Conservation (phyloP, 2,797 vertebrate species). For the Characodon lateralis region DNA sequence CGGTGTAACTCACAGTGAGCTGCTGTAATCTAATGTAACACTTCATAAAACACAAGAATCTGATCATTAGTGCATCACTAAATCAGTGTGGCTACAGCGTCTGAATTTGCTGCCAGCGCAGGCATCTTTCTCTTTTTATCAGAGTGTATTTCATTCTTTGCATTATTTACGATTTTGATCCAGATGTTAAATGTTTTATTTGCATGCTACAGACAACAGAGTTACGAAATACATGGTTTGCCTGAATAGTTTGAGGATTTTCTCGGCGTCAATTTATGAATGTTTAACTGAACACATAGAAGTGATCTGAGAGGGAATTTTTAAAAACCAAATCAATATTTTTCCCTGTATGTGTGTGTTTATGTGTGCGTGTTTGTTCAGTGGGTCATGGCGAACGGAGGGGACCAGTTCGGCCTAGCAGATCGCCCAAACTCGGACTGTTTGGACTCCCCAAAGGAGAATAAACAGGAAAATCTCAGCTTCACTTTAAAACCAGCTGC, state of each 20-base stretch:
- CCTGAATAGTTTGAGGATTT: neutral
- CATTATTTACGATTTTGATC: neutral
- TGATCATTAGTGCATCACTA: conserved; percentile 6
- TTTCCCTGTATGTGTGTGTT: conserved; percentile 17
- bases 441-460: conserved; percentile 86
- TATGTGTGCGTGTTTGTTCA: conserved; percentile 39
- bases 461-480: conserved; percentile 80
- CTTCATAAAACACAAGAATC: conserved; percentile 5
- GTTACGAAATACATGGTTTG: neutral
- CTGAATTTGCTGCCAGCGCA: neutral
- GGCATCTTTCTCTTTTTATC: neutral
- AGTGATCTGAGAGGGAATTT: neutral
- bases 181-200: neutral
- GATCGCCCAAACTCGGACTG: conserved; percentile 85
- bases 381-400: conserved; percentile 88
- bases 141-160: neutral
- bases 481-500: conserved; percentile 83
- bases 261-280: neutral
- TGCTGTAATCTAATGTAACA: conserved; percentile 12
- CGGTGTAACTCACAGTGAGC: neutral
- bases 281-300: neutral
- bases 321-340: neutral
- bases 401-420: conserved; percentile 88
- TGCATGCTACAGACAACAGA: neutral
- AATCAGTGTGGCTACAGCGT: neutral